Percentiles rank a stretch among this genome's conserved stretches.
These are phyloP conservation scores for Euphonia xanthogaster DNA, from an alignment of 2,797 vertebrate species.

Conservation along the genomic window DNA sequence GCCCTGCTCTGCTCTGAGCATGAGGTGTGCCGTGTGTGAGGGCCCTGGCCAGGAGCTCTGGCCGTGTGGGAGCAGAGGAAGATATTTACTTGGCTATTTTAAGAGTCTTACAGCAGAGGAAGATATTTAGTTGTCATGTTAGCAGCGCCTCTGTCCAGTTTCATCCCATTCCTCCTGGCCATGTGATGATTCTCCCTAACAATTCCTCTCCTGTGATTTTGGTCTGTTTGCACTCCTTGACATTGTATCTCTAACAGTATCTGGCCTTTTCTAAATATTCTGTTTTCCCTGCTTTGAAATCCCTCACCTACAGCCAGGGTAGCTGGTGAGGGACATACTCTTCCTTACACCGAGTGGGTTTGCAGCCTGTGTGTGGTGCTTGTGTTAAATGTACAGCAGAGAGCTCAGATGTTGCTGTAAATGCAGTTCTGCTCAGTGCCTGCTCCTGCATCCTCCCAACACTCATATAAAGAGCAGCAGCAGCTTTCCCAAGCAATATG, in stretches of 20 bases:
- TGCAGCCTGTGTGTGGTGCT: not conserved
- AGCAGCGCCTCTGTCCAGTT: not conserved
- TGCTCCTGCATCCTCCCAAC: not conserved
- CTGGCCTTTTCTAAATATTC: not conserved
- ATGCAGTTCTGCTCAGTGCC: not conserved
- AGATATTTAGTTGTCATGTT: not conserved
- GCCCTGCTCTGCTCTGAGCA: not conserved
- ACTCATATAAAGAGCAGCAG: not conserved
- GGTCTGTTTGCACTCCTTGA: not conserved
- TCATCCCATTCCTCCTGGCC: not conserved
- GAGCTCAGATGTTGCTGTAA: not conserved
- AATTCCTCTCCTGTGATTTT: not conserved
- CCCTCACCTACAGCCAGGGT: not conserved
- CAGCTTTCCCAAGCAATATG: not conserved
- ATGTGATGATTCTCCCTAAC: fast-evolving
- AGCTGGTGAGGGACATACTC: not conserved
- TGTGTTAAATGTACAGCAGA: not conserved
- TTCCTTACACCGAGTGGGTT: fast-evolving
- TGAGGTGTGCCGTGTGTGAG: not conserved
- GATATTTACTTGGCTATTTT: not conserved
- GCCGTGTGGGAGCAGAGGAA: not conserved
- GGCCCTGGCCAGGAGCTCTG: not conserved
- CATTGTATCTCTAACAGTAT: not conserved
- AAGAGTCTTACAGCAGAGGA: not conserved
- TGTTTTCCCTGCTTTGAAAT: not conserved